Evolutionary conservation across 2,113 vertebrate species (phyloP), one percentile per base, ranked within the genome.

Genomic region (Bucco capensis): DNA sequence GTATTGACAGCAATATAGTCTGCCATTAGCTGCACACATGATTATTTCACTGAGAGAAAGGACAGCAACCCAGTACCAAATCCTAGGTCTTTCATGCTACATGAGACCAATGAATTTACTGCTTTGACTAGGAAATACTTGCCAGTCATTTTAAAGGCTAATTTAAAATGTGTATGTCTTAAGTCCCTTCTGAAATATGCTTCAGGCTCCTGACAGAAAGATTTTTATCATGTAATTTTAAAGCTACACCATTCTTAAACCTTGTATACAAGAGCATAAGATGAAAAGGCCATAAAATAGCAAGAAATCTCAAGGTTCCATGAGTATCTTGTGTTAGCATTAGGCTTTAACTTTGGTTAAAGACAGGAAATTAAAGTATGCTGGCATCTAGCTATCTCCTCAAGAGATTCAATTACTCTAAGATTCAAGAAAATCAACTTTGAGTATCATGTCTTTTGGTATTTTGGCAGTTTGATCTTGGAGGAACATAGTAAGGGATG

Each of bases 1-100:
- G 96, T 97, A 95, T 95, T 95, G 97, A 97, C 97, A 91, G 93
- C 64, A 93, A 94, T 83, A 93, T 86, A 73, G 81, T 95, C 92
- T 93, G 44, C 96, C 90, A 93, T 98, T 97, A 97, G 95, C 92
- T 96, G 70, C 83, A 74, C 86, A 44, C 60, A 70, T 54, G 57
- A 90, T 94, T 97, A 87, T 90, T 89, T 90, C 67, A 60, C 77
- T 62, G 27, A 60, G 49, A 94, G 75, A 93, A 93, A 89, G 44
- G 94, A 93, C 86, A 95, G 94, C 79, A 93, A 94, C 38, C 53
- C 86, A 51, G 83, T 64, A 87, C 56, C 83, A 81, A 73, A 92
- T 60, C 60, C 22, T 53, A 35, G 9, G 3, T 13, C 54, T 81
- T 95, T 92, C 49, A 17, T 91, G 94, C 92, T 92, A 64, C 88